Base-by-base conservation (phyloP, 2,888 invertebrate genomes). In the Teleogryllus oceanicus region DNA sequence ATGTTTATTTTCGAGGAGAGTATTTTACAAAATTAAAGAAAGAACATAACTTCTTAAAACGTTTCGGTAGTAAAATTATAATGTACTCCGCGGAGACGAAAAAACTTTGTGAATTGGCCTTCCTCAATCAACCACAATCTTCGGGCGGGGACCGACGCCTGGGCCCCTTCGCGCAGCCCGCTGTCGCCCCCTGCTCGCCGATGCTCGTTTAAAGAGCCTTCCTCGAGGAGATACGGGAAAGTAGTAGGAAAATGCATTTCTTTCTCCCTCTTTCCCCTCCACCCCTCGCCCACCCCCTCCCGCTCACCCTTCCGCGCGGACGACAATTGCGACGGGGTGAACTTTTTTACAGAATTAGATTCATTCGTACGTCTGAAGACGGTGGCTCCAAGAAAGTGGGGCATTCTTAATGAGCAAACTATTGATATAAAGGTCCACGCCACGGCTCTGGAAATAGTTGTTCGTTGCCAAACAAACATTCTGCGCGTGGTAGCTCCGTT, bases 91-190 rank as follows among this genome's bases (percentile, higher is more conserved):
- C 62, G 62, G 62, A 62, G 62, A 62, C 62, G 62, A 62, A 62
- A 62, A 62, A 62, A 62, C n/a, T 62, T 62, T n/a, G 16, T 1
- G 62, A 62, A 62, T 62, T 62, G 62, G 62, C n/a, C 62, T 62
- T 62, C 62, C 62, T 62, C 62, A 62, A 62, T 62, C 62, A 62
- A 62, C 62, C 62, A 62, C 62, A 62, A 62, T 62, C 62, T 62
- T 62, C 62, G 13, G 62, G 62, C 16, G 13, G 13, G 13, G 62
- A 62, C 16, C 62, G 62, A 62, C 13, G 62, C 62, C 62, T 62
- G 62, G 62, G 16, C 62, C 62, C n/a, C 62, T 5, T 62, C 62
- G 62, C 62, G 62, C 13, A 18, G 62, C 62, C 62, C 62, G 13
- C 62, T n/a, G 62, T 13, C 62, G 16, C n/a, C 13, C 51, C 62